phyloP scores from a whole-genome alignment of 1,140 invertebrate genomes.

The Trypoxylus dichotomus region DNA sequence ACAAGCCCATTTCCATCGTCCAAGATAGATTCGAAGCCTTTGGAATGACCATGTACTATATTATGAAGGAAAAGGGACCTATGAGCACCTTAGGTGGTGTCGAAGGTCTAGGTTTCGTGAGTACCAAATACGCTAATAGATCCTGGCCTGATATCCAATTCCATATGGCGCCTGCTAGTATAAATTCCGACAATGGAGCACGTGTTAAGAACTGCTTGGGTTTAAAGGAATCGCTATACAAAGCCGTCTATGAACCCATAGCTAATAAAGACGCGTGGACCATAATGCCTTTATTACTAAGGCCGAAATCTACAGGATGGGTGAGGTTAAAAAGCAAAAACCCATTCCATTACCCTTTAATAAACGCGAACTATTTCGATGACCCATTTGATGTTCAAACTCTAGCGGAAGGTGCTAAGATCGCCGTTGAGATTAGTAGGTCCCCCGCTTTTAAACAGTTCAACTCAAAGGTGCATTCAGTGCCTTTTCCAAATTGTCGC shows the following conservation, averaged over 20 bases:
- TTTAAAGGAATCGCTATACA: slow-evolving; percentile 78
- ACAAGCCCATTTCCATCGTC: slow-evolving; percentile 75
- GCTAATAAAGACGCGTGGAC: slow-evolving; percentile 72
- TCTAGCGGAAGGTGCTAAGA: slow-evolving; percentile 80
- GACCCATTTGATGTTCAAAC: slow-evolving; percentile 75
- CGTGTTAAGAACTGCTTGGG: slow-evolving; percentile 78
- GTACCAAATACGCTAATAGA: slow-evolving; percentile 72
- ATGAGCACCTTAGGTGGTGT: slow-evolving; percentile 84
- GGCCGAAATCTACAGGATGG: slow-evolving; percentile 79
- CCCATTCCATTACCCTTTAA: slow-evolving; percentile 81
- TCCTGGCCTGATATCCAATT: slow-evolving; percentile 84
- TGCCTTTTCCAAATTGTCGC: slow-evolving; percentile 77
- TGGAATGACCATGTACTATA: slow-evolving; percentile 77
- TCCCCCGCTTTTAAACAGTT: slow-evolving; percentile 80
- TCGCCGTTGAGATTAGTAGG: slow-evolving; percentile 70
- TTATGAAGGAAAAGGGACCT: slow-evolving; percentile 73
- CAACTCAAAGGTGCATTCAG: slow-evolving; percentile 71
- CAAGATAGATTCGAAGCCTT: slow-evolving; percentile 70
- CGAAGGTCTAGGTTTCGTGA: slow-evolving; percentile 83
- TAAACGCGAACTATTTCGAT: slow-evolving; percentile 88
- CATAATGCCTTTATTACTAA: slow-evolving; percentile 77
- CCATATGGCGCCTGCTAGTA: slow-evolving; percentile 83
- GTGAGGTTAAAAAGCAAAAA: slow-evolving; percentile 74
- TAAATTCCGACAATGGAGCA: slow-evolving; percentile 76
- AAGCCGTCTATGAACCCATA: slow-evolving; percentile 76